Evolutionary conservation across 2,888 invertebrate genomes (phyloP).

Genomic region (Tiliacea citrago): DNA sequence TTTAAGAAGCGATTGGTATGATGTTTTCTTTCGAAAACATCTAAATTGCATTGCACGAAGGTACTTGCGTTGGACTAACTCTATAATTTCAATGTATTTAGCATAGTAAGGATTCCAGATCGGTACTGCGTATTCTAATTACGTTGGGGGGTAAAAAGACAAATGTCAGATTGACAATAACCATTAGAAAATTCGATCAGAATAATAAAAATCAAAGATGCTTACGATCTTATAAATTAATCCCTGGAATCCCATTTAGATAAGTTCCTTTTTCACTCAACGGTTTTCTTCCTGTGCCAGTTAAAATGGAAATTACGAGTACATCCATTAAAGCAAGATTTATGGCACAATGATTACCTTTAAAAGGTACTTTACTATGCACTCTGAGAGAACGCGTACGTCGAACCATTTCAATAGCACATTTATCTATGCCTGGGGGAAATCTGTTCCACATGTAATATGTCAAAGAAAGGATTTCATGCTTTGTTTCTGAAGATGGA

Average conservation of each 20-base stretch:
- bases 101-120: no score
- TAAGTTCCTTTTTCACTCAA: constrained; percentile 54
- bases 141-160: background rate
- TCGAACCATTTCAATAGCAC: constrained; percentile 65
- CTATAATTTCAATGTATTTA: no score
- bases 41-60: no score
- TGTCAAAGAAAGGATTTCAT: constrained; percentile 58
- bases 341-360: constrained; percentile 66
- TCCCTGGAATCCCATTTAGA: constrained; percentile 52
- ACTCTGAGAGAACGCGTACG: constrained; percentile 50
- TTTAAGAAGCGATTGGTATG: no score
- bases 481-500: constrained; percentile 36
- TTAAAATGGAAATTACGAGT: constrained; percentile 63
- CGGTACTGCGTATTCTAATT: no score
- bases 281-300: constrained; percentile 46
- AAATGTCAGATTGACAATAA: background rate
- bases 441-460: constrained; percentile 65
- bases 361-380: constrained; percentile 64
- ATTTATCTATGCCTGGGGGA: constrained; percentile 67
- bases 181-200: constrained; percentile 5
- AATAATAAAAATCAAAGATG: constrained; percentile 32
- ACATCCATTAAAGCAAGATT: constrained; percentile 63
- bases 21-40: no score
- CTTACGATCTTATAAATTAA: constrained; percentile 49
- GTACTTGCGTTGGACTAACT: no score